phyloP scores from a whole-genome alignment of 1,140 invertebrate genomes.

The Eupristina koningsbergeri region DNA sequence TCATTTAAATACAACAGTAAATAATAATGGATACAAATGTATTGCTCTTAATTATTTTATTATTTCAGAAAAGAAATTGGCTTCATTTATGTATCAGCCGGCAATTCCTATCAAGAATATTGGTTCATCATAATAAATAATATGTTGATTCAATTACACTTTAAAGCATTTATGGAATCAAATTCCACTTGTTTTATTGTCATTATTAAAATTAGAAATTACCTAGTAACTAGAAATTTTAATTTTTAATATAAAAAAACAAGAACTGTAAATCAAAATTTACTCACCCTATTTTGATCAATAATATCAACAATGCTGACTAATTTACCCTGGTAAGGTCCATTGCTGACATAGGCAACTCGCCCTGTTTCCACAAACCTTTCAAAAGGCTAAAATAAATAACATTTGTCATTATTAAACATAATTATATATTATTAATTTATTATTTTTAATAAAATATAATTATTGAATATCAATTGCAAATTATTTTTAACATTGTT shows the following conservation, averaged over 20 bases:
- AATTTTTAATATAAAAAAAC: background rate
- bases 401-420: no score
- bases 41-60: background rate
- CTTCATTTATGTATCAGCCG: slow-evolving; percentile 75
- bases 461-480: no score
- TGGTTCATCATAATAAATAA: slow-evolving; percentile 71
- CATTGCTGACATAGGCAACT: slow-evolving; percentile 93
- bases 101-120: slow-evolving; percentile 79
- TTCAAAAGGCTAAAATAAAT: slow-evolving; percentile 86
- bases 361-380: slow-evolving; percentile 97
- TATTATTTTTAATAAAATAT: no score
- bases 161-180: no score
- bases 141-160: slow-evolving; percentile 47
- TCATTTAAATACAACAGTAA: slow-evolving; percentile 29
- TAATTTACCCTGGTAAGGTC: slow-evolving; percentile 91
- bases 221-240: no score
- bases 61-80: slow-evolving; percentile 63
- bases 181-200: background rate
- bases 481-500: no score
- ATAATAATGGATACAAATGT: background rate
- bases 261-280: slow-evolving; percentile 22
- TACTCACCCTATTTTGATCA: slow-evolving; percentile 94
- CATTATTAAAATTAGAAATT: slow-evolving; percentile 5
- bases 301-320: slow-evolving; percentile 96
- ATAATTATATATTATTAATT: no score